These are phyloP conservation scores for Stenchaetothrips biformis DNA, from an alignment of 2,888 invertebrate species.

Conservation along the genomic window DNA sequence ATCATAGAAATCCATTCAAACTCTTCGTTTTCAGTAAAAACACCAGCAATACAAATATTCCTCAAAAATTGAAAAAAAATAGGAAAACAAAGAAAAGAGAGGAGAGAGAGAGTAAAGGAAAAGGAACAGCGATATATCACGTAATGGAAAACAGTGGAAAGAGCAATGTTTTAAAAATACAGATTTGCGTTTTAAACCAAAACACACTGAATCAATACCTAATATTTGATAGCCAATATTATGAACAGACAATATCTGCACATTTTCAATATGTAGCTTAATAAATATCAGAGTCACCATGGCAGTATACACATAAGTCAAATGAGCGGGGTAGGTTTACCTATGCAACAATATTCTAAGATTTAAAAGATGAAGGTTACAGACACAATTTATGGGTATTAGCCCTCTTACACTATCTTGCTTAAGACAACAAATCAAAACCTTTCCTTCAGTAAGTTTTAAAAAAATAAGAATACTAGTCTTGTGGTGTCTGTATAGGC, in stretches of 20 bases:
- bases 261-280: background rate
- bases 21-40: slow-evolving; percentile 1
- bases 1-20: slow-evolving; percentile 13
- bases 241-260: slow-evolving; percentile 2
- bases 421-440: background rate
- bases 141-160: slow-evolving; percentile 23
- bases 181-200: background rate
- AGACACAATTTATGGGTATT: background rate
- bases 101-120: background rate
- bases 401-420: background rate
- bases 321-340: slow-evolving; percentile 11
- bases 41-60: background rate
- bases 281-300: slow-evolving; percentile 19
- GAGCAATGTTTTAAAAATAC: slow-evolving; percentile 7
- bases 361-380: background rate
- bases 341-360: slow-evolving; percentile 1
- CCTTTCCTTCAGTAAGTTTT: background rate
- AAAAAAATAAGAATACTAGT: slow-evolving; percentile 21
- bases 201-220: slow-evolving; percentile 13
- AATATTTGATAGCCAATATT: slow-evolving; percentile 9
- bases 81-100: background rate
- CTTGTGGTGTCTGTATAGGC: slow-evolving; percentile 22
- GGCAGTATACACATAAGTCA: slow-evolving; percentile 12
- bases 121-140: background rate
- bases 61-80: background rate